Conservation (phyloP, 92 coral and sea anemone species). For the Diadumene lineata region DNA sequence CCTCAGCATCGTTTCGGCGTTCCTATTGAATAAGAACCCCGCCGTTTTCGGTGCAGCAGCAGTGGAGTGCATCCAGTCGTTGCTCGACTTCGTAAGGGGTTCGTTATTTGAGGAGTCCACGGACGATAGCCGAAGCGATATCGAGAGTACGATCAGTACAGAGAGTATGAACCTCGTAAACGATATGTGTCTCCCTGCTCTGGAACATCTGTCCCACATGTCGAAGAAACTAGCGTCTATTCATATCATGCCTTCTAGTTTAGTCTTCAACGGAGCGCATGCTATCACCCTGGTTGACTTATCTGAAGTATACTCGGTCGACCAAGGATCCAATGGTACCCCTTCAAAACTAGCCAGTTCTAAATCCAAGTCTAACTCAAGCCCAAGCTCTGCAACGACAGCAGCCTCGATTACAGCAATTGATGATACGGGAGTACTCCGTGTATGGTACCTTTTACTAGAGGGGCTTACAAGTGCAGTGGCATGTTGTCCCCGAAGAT, state of each 20-base stretch:
- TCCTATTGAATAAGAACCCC: slow-evolving; percentile 86
- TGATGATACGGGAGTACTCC: slow-evolving; percentile 95
- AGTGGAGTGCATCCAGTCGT: slow-evolving; percentile 84
- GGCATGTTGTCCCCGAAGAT: slow-evolving; percentile 90
- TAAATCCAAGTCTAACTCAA: slow-evolving; percentile 39
- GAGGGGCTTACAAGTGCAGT: slow-evolving; percentile 99
- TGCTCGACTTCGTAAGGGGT: slow-evolving; percentile 84
- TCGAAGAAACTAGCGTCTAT: slow-evolving; percentile 94
- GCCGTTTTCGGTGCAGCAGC: slow-evolving; percentile 95
- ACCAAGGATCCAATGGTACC: slow-evolving; percentile 37
- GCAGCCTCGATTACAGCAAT: slow-evolving; percentile 85
- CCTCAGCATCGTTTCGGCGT: slow-evolving; percentile 78
- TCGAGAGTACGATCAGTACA: slow-evolving; percentile 73
- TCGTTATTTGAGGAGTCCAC: slow-evolving; percentile 61
- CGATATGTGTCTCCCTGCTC: slow-evolving; percentile 94
- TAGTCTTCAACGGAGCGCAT: slow-evolving; percentile 94
- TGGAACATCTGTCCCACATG: slow-evolving; percentile 78
- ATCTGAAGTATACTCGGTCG: slow-evolving; percentile 23
- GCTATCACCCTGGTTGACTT: slow-evolving; percentile 68
- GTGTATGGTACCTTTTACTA: slow-evolving; percentile 96
- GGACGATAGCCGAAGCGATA: slow-evolving; percentile 90
- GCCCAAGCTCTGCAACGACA: slow-evolving; percentile 54
- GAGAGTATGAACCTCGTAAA: slow-evolving; percentile 58
- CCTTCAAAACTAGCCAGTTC: slow-evolving; percentile 47
- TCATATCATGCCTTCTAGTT: slow-evolving; percentile 93